Evolutionary conservation across 2,797 vertebrate genomes (phyloP), one percentile per base, ranked within the genome.

Genomic region (Hydrocynus forskahlii): DNA sequence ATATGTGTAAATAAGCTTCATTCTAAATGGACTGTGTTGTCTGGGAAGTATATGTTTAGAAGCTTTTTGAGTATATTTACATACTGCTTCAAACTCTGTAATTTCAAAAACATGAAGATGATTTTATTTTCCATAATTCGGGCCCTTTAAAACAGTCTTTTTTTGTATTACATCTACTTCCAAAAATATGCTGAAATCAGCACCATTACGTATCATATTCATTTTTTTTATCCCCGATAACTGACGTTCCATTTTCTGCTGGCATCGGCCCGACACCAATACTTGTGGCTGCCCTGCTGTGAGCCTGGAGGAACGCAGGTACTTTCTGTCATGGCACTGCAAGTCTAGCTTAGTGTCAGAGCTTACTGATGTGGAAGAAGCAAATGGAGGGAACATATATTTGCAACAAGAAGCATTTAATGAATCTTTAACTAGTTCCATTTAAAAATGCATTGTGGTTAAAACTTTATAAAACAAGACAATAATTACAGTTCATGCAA

Each of bases 391-490:
- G 82, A 88, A 87, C 88, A 87, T 87, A 87, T 89, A 92, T 35
- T 35, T 90, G 88, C 88, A 88, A 83, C 85, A 87, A 88, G 54
- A 84, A 92, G 83, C 79, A 81, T 83, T 87, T 89, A 92, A 93
- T 94, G 82, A 93, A 93, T 92, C 88, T 92, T 94, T 91, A 88
- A 93, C 90, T 86, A 78, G 85, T 88, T 88, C 89, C 90, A 21
- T 55, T 79, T 94, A 93, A 94, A 91, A 88, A 94, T 93, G 87
- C 86, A 94, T 92, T 89, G 90, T 82, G 90, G 87, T 92, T 89
- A 93, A 93, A 93, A 92, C 89, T 92, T 91, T 78, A 92, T 92
- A 90, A 94, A 93, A 91, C 92, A 90, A 89, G 90, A 86, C 89
- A 88, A 89, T 93, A 92, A 92, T 93, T 90, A 92, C 90, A 88